Base-by-base conservation (phyloP, 2,113 vertebrate species). In the Halichoeres trimaculatus region DNA sequence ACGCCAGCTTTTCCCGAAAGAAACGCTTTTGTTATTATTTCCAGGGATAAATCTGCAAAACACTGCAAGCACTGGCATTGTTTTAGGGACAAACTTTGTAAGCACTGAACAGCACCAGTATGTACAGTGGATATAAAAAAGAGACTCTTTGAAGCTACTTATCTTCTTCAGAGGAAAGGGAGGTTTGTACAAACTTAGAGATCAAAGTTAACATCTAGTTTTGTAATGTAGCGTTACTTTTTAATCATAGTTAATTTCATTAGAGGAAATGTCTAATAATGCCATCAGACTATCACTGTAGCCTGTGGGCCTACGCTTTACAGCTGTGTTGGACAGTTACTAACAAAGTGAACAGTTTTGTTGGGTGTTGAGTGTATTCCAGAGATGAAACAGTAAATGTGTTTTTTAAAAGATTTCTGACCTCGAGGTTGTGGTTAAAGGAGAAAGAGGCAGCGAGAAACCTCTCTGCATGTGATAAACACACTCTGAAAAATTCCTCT, bases 1-100 rank as follows among this genome's bases (percentile, higher is more conserved):
- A 38, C 67, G 78, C 70, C 83, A 83, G 26, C 52, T 57, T 53
- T n/a, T 30, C 64, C 36, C 59, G 23, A 74, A 60, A 78, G 51
- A 68, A 67, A 73, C 40, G 56, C 50, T 62, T 57, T 64, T 84
- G 35, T 47, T 52, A 60, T 80, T 22, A 22, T 73, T 74, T 75
- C 78, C 61, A 40, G 43, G 59, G 67, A 68, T 60, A 23, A 34
- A 52, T 43, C 35, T 43, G 17, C 36, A 72, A 26, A 23, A 48
- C 36, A n/a, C 36, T 65, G 14, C 45, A 47, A 17, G 41, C 16
- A 51, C 40, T 74, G 53, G 76, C 50, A 76, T 68, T 48, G 19
- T 58, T 84, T 87, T 58, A 43, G 51, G 23, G 30, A 8, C 7
- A 38, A 67, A 41, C 47, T 22, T 11, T 70, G 38, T 22, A 38